phyloP scores from a whole-genome alignment of 2,888 invertebrate genomes.

The Acanthacorydalis orientalis region DNA sequence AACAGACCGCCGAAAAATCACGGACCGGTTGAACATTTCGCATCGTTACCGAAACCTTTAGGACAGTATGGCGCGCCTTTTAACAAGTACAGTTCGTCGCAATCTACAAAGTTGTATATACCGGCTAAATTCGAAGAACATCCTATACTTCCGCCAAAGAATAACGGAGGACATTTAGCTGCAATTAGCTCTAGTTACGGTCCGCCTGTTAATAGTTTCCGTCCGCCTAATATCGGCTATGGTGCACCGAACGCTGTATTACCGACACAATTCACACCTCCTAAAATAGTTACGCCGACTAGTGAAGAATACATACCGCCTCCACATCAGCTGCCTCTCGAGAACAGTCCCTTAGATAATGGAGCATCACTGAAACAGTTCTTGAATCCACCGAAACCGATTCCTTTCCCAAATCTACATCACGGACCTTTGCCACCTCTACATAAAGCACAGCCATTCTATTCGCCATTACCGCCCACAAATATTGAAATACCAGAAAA shows the following conservation, averaged over 20 bases:
- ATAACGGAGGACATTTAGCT: neutral
- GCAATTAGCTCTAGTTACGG: no score
- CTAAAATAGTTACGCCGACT: slow-evolving; percentile 10
- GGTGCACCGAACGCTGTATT: slow-evolving; percentile 7
- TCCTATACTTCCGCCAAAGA: slow-evolving; percentile 12
- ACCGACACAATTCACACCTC: slow-evolving; percentile 20
- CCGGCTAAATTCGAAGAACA: no score
- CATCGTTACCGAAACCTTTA: no score
- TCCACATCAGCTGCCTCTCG: slow-evolving; percentile 12
- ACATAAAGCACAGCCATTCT: slow-evolving; percentile 41
- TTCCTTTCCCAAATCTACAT: slow-evolving; percentile 21
- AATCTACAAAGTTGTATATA: slow-evolving; percentile 11
- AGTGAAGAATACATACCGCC: slow-evolving; percentile 15
- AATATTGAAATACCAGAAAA: slow-evolving; percentile 2
- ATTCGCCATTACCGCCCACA: neutral
- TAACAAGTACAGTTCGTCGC: slow-evolving; percentile 8
- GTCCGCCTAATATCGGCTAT: no score
- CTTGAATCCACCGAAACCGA: slow-evolving; percentile 7
- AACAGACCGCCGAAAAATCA: no score
- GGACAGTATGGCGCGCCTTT: no score
- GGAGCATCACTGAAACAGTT: slow-evolving; percentile 8
- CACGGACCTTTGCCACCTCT: slow-evolving; percentile 42
- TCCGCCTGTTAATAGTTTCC: no score
- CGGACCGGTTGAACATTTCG: no score
- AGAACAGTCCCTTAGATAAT: slow-evolving; percentile 2